A percentile compares a stretch with the other conserved stretches of the same genome.
phyloP scores from a whole-genome alignment of 2,797 vertebrate genomes.

The Dallia pectoralis region DNA sequence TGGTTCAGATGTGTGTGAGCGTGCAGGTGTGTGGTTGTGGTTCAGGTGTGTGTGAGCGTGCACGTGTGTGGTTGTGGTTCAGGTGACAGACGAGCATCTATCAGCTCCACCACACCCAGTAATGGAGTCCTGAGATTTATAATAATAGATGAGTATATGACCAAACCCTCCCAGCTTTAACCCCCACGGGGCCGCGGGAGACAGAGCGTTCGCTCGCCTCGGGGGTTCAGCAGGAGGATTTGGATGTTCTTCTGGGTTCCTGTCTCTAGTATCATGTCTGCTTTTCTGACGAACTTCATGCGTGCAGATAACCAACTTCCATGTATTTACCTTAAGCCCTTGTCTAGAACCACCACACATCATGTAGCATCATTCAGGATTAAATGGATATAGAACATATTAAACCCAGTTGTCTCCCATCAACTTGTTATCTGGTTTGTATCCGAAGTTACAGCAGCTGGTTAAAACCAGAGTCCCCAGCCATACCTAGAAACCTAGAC shows the following conservation, averaged over 20 bases:
- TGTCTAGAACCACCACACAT: not conserved
- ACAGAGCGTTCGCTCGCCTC: conserved; percentile 58
- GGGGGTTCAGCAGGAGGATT: conserved; percentile 68
- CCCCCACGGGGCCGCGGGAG: not conserved
- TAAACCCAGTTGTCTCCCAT: not conserved
- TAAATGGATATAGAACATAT: not conserved
- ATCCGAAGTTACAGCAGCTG: not conserved
- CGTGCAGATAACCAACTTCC: not conserved
- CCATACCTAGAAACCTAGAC: not conserved
- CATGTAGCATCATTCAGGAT: not conserved
- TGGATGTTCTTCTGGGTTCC: conserved; percentile 70
- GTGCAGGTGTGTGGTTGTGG: conserved; percentile 8
- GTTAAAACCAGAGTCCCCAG: not conserved
- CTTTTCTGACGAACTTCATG: not conserved
- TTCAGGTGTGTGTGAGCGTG: conserved; percentile 4
- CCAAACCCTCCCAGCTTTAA: not conserved
- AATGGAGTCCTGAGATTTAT: not conserved
- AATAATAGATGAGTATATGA: not conserved
- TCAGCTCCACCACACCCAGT: not conserved
- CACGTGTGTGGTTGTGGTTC: too few species aligned
- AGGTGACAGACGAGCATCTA: not conserved
- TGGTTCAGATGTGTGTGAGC: conserved; percentile 19
- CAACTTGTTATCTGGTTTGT: not conserved
- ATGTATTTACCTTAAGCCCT: conserved; percentile 5
- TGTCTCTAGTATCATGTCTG: conserved; percentile 36